Evolutionary conservation across 2,888 invertebrate genomes (phyloP).

Genomic region (Athripsodes cinereus): DNA sequence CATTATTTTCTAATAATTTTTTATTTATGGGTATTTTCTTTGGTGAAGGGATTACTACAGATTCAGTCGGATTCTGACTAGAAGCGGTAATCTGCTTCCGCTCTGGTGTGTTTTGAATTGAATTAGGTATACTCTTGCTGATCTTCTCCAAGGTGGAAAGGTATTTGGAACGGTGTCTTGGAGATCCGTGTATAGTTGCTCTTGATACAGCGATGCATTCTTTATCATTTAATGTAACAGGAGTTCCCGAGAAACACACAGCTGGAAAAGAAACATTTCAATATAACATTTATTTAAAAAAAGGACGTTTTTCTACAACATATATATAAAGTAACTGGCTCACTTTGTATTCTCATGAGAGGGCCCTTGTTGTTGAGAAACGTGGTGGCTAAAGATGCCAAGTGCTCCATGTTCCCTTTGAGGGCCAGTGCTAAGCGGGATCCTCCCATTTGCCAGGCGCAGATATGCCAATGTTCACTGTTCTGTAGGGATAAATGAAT

Average conservation of each 20-base stretch:
- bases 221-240: slow-evolving; percentile 35
- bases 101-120: slow-evolving; percentile 7
- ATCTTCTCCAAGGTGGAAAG: slow-evolving; percentile 23
- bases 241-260: slow-evolving; percentile 52
- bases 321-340: no score
- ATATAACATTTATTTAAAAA: no score
- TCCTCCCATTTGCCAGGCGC: slow-evolving; percentile 23
- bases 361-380: slow-evolving; percentile 23
- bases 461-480: slow-evolving; percentile 21
- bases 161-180: slow-evolving; percentile 24
- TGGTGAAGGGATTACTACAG: not conserved
- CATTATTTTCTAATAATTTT: not conserved
- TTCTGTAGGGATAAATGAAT: slow-evolving; percentile 12
- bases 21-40: not conserved
- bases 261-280: no score
- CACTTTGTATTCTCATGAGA: slow-evolving; percentile 23
- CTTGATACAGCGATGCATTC: slow-evolving; percentile 22
- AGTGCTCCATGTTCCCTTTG: slow-evolving; percentile 21
- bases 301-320: no score
- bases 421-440: slow-evolving; percentile 24
- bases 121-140: slow-evolving; percentile 10
- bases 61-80: not conserved
- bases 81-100: not conserved
- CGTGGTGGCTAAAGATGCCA: slow-evolving; percentile 20
- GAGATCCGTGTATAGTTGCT: slow-evolving; percentile 24